Evolutionary conservation across 2,113 vertebrate genomes (phyloP), one percentile per base, ranked within the genome.

Genomic region (Ursus arctos): DNA sequence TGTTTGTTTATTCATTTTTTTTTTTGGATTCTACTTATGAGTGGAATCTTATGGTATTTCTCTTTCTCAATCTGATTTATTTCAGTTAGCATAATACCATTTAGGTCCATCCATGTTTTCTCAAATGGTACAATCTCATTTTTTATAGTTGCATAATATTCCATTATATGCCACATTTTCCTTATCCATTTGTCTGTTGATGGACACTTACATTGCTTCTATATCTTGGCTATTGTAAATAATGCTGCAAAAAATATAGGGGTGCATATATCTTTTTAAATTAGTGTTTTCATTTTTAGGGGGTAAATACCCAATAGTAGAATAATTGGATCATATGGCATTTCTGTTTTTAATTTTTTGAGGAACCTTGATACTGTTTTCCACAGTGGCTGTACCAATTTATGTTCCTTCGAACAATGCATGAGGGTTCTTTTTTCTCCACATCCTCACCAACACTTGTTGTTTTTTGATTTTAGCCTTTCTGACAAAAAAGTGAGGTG

Each of bases 341-440:
- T 77, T 80, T 91, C 59, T 91, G 40, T 40, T 67, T 67, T 76
- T 91, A 91, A 53, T 40, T 31, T 91, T 91, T 65, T 91, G 88
- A 80, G 47, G n/a, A 31, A 67, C 1, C 19, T 49, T 36, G 11
- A 26, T 76, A 63, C 21, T 61, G 26, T 59, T 76, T 89, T 89
- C 31, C 19, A 47, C 43, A 65, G 43, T 40, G 33, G 43, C 33
- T 53, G 4, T 51, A 63, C 22, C 74, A 65, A 22, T 36, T 65
- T 79, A 21, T 15, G 28, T 51, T 90, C 9, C 33, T 22, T 51
- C 43, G 9, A 61, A 24, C 9, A 65, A 33, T 76, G 9, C 43
- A 80, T 18, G 36, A 47, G 24, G 3, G 47, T 80, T 53, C n/a
- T 18, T 49, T 53, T 91, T 53, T 40, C 24, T 31, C n/a, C 12